These are phyloP conservation scores for Oreochromis mossambicus DNA, from an alignment of 2,797 vertebrate genomes.

Conservation along the genomic window DNA sequence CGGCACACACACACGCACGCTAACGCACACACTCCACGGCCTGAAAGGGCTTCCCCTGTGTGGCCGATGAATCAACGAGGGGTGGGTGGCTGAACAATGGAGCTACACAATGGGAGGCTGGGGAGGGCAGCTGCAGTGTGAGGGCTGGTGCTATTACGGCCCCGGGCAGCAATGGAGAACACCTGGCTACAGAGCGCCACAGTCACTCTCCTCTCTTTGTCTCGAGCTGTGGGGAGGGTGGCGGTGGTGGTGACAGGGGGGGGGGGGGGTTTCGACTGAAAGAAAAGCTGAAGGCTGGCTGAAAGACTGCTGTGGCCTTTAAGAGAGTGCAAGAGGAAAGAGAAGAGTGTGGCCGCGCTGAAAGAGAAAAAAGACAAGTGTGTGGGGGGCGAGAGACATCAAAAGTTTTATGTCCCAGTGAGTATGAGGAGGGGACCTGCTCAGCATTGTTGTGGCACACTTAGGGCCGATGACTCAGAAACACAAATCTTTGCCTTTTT, in stretches of 20 bases:
- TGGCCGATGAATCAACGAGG: constrained; percentile 75
- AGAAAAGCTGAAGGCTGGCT: constrained; percentile 56
- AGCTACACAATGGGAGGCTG: constrained; percentile 68
- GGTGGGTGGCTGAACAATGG: constrained; percentile 69
- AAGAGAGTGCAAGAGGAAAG: constrained; percentile 50
- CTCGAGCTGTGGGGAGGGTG: neutral
- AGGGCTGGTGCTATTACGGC: constrained; percentile 62
- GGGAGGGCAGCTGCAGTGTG: constrained; percentile 77
- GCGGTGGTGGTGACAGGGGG: neutral
- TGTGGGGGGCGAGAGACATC: constrained; percentile 28
- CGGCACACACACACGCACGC: constrained; percentile 18
- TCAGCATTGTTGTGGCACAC: constrained; percentile 73
- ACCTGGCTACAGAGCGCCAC: constrained; percentile 72
- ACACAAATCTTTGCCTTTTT: constrained; percentile 34
- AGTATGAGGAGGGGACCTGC: constrained; percentile 33
- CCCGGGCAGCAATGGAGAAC: constrained; percentile 61
- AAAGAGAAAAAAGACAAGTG: constrained; percentile 16
- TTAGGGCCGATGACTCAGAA: constrained; percentile 61
- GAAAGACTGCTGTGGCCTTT: constrained; percentile 57
- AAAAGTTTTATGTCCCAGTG: constrained; percentile 51
- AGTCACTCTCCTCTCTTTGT: constrained; percentile 71
- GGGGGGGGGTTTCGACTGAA: constrained; percentile 4
- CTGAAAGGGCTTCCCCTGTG: constrained; percentile 72
- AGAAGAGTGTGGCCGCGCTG: constrained; percentile 39
- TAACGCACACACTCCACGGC: constrained; percentile 14